Base-by-base conservation (phyloP, 2,888 invertebrate genomes). In the Oxyteleia sp. region DNA sequence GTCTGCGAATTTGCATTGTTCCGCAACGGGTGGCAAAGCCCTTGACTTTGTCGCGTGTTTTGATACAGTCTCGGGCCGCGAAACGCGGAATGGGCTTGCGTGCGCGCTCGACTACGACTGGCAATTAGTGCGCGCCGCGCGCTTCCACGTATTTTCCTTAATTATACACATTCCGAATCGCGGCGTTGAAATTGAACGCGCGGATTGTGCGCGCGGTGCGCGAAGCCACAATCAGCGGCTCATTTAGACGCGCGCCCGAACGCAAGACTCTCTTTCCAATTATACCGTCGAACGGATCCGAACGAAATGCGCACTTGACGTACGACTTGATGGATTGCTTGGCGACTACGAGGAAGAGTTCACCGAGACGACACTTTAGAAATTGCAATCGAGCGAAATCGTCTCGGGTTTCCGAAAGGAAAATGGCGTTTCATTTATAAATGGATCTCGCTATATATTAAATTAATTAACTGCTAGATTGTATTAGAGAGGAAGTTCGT, bases 21-120 rank as follows among this genome's bases (percentile, higher is more conserved):
- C 23, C 35, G 49, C 35, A 4, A 26, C 61, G 29, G 29, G 29
- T 26, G 45, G 41, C 11, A 15, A 13, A 72, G 79, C 79, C 71
- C 69, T 64, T 63, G 76, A 69, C 84, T 78, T 75, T 69, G 78
- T 78, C 79, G 79, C 79, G 79, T 79, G 79, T 64, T 71, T 59
- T 23, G 71, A 35, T 59, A 59, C 57, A 57, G 71, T 64, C 49
- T 49, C 57, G 64, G 38, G 13, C 16, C 51, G 38, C 18, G 18
- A 47, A 13, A 11, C 15, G 43, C 57, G 64, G 32, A 53, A 69
- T 8, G 8, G 29, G 18, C 16, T 61, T 66, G 71, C 57, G 61
- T 63, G 79, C 64, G 53, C 69, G 57, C 1, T 35, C 61, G 11
- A 69, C 63, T 69, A 29, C 59, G 41, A 45, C 29, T 66, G n/a